phyloP scores from a whole-genome alignment of 2,797 vertebrate species.

The Tauraco hartlaubi region DNA sequence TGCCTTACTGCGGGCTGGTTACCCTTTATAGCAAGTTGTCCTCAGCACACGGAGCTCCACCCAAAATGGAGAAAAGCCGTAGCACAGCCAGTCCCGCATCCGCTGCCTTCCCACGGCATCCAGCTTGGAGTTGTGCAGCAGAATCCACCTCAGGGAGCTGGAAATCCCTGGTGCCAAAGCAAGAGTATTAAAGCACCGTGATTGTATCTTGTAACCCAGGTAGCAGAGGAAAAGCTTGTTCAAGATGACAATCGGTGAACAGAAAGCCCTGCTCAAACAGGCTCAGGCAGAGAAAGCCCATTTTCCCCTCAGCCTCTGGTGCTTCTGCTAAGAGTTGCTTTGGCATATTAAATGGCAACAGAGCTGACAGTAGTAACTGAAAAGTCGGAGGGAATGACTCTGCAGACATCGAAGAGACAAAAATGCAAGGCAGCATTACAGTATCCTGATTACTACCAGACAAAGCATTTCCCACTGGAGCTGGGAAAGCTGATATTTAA shows the following conservation, averaged over 20 bases:
- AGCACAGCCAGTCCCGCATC: background rate
- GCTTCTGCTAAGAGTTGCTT: background rate
- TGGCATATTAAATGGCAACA: background rate
- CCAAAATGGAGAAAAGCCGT: fast-evolving
- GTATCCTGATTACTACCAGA: fast-evolving
- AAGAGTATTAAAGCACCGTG: background rate
- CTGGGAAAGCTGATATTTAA: background rate
- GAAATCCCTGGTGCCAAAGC: conserved; percentile 7
- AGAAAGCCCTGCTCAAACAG: background rate
- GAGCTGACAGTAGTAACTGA: background rate
- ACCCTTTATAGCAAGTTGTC: background rate
- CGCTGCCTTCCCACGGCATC: background rate
- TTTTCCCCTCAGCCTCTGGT: background rate
- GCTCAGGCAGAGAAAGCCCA: background rate
- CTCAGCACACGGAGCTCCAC: background rate
- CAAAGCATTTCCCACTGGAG: background rate
- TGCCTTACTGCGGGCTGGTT: background rate
- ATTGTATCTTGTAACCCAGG: background rate
- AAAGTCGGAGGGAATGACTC: background rate
- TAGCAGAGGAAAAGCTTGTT: conserved; percentile 14
- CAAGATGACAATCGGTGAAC: conserved; percentile 4
- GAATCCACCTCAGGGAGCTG: background rate
- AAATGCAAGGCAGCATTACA: background rate
- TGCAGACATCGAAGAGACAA: background rate
- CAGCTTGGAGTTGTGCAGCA: background rate